A percentile compares a stretch with the other conserved stretches of the same genome.
Evolutionary conservation across 2,797 vertebrate genomes (phyloP).

Genomic region (Micrastur ruficollis): DNA sequence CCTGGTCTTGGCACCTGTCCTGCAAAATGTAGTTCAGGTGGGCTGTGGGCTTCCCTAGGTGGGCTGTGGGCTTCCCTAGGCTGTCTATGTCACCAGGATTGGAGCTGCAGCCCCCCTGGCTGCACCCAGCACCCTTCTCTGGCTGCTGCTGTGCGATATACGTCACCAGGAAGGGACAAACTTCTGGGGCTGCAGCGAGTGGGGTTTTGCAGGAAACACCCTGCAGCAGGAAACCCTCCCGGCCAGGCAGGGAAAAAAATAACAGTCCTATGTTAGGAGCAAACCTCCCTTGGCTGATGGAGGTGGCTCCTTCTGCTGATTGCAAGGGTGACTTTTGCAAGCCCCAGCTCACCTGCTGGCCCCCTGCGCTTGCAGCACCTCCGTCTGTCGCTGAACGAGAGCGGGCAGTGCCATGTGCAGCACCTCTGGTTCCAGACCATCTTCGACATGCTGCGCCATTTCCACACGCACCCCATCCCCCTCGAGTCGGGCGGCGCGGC

Average conservation of each 20-base stretch:
- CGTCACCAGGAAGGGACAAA: background rate
- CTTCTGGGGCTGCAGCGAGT: background rate
- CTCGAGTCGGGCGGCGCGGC: conserved; percentile 94
- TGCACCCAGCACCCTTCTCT: background rate
- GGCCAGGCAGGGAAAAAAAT: background rate
- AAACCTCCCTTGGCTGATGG: background rate
- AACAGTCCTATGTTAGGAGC: background rate
- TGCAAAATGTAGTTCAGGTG: background rate
- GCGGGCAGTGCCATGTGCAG: conserved; percentile 94
- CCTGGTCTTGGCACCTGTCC: background rate
- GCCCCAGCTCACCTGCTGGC: background rate
- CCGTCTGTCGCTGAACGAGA: conserved; percentile 93
- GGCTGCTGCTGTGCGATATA: background rate
- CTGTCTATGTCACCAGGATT: background rate
- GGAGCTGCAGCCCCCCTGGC: background rate
- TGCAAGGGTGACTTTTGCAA: rapidly evolving
- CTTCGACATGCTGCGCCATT: conserved; percentile 94
- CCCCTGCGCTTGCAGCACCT: conserved; percentile 83
- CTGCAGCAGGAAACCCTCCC: background rate
- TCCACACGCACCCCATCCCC: conserved; percentile 94
- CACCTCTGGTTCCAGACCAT: conserved; percentile 98
- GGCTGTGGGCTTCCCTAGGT: background rate
- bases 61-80: background rate
- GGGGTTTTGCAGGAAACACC: background rate
- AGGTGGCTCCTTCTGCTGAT: background rate